Base-by-base conservation (phyloP, 2,113 vertebrate genomes). In the Passerina amoena region DNA sequence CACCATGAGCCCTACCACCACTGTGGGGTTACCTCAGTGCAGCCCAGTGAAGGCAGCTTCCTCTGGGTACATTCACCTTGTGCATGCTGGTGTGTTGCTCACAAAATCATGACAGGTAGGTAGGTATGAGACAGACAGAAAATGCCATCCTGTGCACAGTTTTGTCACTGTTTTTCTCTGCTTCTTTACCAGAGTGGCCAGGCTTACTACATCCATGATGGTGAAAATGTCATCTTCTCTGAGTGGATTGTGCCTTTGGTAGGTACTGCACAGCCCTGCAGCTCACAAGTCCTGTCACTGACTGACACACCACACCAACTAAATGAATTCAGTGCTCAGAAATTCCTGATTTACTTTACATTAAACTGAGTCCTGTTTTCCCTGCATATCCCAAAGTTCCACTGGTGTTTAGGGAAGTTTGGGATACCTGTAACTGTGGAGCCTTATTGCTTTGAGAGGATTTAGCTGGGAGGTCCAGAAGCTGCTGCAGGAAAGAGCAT, bases 121-220 rank as follows among this genome's bases (percentile, higher is more conserved):
- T 28, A 47, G 82, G 28, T 20, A 18, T n/a, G 42, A 56, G 31
- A 79, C 38, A 70, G 15, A 84, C 57, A 72, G 45, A 48, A 86
- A 81, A 71, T 30, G 35, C 35, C n/a, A 48, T 69, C 21, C 56
- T 60, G 3, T 21, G 14, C 20, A 21, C 2, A 59, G 24, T 12
- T 87, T 61, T 88, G 24, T 59, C 71, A 98, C 71, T 69, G 42
- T 25, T 82, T 54, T 86, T 83, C 92, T 95, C 66, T 75, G 16
- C 25, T 78, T 91, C 82, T 82, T 86, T 93, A 96, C 69, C 98
- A 99, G 99, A 99, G 98, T 24, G 99, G 99, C 48, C 99, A 99
- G 95, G 98, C 97, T 0, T 99, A 99, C 92, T 99, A 99, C 94
- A 98, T 99, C 95, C 99, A 99, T 1, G 99, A 99, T 3, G 99